Conservation (phyloP, 2,888 invertebrate genomes). For the Lepidochitona cinerea region DNA sequence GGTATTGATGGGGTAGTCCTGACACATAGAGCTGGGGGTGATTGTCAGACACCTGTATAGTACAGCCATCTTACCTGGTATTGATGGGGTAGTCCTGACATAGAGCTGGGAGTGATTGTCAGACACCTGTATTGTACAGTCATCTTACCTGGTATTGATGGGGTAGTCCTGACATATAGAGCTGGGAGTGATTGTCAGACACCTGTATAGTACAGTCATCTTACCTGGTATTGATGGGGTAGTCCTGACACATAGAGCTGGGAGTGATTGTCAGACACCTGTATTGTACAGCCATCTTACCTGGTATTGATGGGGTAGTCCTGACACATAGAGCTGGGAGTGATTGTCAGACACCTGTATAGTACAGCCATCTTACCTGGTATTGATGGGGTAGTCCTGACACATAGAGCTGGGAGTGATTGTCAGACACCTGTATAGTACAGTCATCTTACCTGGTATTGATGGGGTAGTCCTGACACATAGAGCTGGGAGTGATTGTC, state of each 20-base stretch:
- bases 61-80: slow-evolving; percentile 71
- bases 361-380: slow-evolving; percentile 72
- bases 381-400: slow-evolving; percentile 43
- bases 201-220: slow-evolving; percentile 74
- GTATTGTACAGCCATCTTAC: slow-evolving; percentile 75
- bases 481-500: slow-evolving; percentile 48
- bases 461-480: slow-evolving; percentile 44
- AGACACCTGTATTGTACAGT: slow-evolving; percentile 75
- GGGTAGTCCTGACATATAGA: slow-evolving; percentile 50
- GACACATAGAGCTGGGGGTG: slow-evolving; percentile 47
- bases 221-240: slow-evolving; percentile 34
- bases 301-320: slow-evolving; percentile 36
- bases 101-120: slow-evolving; percentile 47
- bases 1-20: slow-evolving; percentile 40
- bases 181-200: slow-evolving; percentile 65
- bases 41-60: slow-evolving; percentile 75
- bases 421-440: slow-evolving; percentile 75
- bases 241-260: slow-evolving; percentile 51
- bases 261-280: slow-evolving; percentile 73
- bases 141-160: slow-evolving; percentile 30
- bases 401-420: slow-evolving; percentile 46
- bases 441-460: slow-evolving; percentile 29
- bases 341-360: slow-evolving; percentile 74
- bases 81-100: slow-evolving; percentile 43
- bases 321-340: slow-evolving; percentile 50